A percentile compares a stretch with the other conserved stretches of the same genome.
Conservation (phyloP, 2,888 invertebrate species). For the Spisula subtruncata region DNA sequence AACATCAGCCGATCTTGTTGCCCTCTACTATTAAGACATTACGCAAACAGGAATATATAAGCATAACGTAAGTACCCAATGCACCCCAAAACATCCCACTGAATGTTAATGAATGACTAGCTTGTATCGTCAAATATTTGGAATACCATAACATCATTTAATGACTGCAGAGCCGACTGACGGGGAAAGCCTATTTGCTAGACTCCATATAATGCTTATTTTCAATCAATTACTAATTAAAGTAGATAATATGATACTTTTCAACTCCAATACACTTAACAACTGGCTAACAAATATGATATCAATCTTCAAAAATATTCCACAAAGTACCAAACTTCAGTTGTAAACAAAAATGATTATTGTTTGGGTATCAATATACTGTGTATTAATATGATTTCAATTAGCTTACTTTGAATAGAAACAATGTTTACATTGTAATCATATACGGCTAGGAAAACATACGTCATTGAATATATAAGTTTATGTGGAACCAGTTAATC, state of each 20-base stretch:
- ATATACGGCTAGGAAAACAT: not conserved
- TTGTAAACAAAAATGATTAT: not conserved
- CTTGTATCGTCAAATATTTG: too few relatives aligned
- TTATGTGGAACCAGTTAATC: not conserved
- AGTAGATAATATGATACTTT: not conserved
- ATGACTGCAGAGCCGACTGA: too few relatives aligned
- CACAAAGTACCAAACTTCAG: not conserved
- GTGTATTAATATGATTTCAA: not conserved
- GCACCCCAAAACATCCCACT: too few relatives aligned
- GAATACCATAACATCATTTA: too few relatives aligned
- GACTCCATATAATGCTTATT: not conserved
- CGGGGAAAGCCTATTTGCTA: too few relatives aligned
- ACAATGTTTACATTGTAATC: slow-evolving; percentile 15
- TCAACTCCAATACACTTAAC: not conserved
- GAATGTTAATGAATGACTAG: too few relatives aligned
- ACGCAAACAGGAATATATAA: too few relatives aligned
- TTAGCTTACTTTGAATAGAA: not conserved
- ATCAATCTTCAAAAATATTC: not conserved
- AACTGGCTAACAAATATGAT: not conserved
- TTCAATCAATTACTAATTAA: slow-evolving; percentile 5
- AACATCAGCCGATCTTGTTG: too few relatives aligned
- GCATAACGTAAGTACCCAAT: too few relatives aligned
- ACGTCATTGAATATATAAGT: not conserved
- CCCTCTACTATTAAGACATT: too few relatives aligned
- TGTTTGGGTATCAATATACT: not conserved